Evolutionary conservation across 2,797 vertebrate species (phyloP).

Genomic region (Eulemur coronatus): DNA sequence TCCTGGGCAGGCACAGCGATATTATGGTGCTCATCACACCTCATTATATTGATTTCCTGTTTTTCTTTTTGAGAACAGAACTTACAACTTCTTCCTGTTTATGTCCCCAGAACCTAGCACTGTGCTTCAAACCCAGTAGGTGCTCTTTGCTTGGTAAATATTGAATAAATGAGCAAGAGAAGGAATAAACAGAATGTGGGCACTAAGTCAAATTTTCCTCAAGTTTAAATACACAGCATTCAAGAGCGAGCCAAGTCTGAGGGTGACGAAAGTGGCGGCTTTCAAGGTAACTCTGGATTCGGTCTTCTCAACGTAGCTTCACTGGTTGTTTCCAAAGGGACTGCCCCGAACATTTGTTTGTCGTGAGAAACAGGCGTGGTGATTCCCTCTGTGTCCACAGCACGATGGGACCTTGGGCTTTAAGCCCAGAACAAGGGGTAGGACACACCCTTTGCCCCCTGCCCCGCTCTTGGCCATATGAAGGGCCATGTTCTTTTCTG

Average conservation of each 20-base stretch:
- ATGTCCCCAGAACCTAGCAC: background rate
- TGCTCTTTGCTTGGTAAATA: background rate
- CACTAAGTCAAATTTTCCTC: background rate
- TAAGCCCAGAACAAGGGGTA: background rate
- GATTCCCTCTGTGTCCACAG: background rate
- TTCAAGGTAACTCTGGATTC: background rate
- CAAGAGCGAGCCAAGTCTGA: background rate
- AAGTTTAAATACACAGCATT: background rate
- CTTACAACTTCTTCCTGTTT: background rate
- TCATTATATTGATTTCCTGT: background rate
- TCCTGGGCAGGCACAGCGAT: fast-evolving
- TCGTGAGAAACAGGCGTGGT: background rate
- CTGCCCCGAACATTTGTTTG: background rate
- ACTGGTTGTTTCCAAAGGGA: background rate
- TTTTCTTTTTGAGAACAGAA: background rate
- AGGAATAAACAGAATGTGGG: background rate
- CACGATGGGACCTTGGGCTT: background rate
- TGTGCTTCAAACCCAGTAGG: background rate
- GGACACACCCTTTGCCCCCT: background rate
- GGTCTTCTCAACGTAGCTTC: background rate
- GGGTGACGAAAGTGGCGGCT: background rate
- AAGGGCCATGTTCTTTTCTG: background rate
- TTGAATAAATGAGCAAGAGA: background rate
- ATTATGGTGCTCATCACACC: background rate
- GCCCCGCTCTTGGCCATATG: background rate